Percentiles rank a stretch among this genome's conserved stretches.
phyloP scores from a whole-genome alignment of 2,113 vertebrate species.

The Agapornis roseicollis region DNA sequence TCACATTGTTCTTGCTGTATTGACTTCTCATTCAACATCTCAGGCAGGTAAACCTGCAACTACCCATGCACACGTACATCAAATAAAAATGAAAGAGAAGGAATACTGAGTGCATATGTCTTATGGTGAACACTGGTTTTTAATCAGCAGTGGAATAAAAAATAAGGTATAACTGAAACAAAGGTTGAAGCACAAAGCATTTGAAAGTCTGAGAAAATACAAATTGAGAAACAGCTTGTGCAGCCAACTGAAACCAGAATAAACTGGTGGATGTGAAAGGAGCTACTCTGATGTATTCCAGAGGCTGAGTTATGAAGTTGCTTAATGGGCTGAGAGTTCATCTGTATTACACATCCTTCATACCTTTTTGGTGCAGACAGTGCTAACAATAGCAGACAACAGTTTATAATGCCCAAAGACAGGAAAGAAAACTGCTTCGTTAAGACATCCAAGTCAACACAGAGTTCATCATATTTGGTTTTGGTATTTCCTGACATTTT shows the following conservation, averaged over 20 bases:
- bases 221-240: neutral
- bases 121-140: neutral
- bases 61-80: neutral
- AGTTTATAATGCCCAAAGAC: neutral
- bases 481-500: neutral
- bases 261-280: neutral
- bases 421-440: neutral
- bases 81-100: neutral
- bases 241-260: neutral
- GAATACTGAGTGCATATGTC: neutral
- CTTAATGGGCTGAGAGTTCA: neutral
- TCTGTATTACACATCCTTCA: neutral
- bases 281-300: neutral
- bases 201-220: neutral
- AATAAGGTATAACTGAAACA: neutral
- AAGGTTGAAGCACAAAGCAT: neutral
- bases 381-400: neutral
- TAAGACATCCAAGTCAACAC: neutral
- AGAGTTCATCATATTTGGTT: neutral
- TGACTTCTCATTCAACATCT: neutral
- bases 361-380: neutral
- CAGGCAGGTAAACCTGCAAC: neutral
- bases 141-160: neutral
- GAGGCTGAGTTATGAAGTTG: neutral
- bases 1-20: neutral